Conservation (phyloP, 2,888 invertebrate genomes). For the Drosophila bunnanda region DNA sequence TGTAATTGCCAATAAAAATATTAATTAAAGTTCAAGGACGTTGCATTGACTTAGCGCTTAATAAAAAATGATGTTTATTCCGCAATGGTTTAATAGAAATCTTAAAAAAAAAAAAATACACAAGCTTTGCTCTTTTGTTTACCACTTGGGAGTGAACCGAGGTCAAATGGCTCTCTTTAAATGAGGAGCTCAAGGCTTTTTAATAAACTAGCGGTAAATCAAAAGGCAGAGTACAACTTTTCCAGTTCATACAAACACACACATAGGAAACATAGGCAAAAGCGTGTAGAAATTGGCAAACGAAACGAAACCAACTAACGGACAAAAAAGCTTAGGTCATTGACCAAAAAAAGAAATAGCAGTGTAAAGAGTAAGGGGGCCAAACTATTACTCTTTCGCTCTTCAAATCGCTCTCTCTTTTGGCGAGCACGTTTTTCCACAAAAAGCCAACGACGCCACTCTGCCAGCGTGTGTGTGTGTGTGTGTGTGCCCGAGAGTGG, state of each 20-base stretch:
- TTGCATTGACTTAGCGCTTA: neutral
- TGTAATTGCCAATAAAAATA: neutral
- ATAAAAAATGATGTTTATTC: neutral
- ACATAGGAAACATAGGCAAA: neutral
- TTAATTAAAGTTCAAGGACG: neutral
- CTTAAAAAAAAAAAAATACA: neutral
- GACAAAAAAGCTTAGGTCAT: constrained; percentile 70
- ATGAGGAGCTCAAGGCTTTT: neutral
- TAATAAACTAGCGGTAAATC: constrained; percentile 11
- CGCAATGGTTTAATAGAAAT: neutral
- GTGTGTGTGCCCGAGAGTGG: constrained; percentile 21
- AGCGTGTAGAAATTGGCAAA: constrained; percentile 24
- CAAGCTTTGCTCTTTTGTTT: neutral
- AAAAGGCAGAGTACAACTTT: constrained; percentile 5
- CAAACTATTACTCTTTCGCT: constrained; percentile 31
- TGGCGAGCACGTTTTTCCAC: constrained; percentile 69
- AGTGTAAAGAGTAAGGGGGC: constrained; percentile 36
- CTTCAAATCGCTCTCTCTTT: constrained; percentile 21
- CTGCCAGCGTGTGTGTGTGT: constrained; percentile 16
- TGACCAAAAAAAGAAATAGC: constrained; percentile 76
- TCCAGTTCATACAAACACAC: constrained; percentile 2
- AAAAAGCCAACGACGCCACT: constrained; percentile 62
- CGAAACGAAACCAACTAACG: constrained; percentile 56
- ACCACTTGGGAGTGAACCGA: neutral
- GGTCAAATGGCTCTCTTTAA: constrained; percentile 2